Evolutionary conservation across 2,797 vertebrate species (phyloP), one percentile per base, ranked within the genome.

Genomic region (Sardinella longiceps): DNA sequence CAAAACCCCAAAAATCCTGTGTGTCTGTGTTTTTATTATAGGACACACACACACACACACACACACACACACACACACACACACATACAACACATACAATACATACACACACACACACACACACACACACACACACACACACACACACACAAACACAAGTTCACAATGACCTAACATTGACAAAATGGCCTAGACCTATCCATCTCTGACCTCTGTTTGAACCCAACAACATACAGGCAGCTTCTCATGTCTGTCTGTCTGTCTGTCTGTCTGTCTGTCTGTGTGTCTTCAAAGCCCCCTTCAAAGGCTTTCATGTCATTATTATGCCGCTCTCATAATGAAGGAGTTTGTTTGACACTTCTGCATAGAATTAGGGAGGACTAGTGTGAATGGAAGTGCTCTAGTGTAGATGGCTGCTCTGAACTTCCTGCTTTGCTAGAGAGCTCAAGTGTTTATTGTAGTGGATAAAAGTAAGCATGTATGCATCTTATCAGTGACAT

Each of bases 71-170:
- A 23, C 51, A 63, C n/a, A 83, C 25, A 81, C n/a, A 43, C 46
- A 3, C 60, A 37, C 28, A n/a, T 30, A 77, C 60, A 85, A 74
- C 84, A 82, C 45, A 81, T 6, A 80, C 20, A n/a, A 14, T n/a
- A n/a, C n/a, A 10, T 10, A 25, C 58, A n/a, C 58, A 63, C 23
- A 63, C n/a, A 63, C 51, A 56, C 51, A 56, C 58, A 45, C 23
- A 23, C 51, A 63, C n/a, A 83, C 25, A 81, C n/a, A 43, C 46
- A 3, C 60, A 37, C 28, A n/a, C 46, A 77, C 60, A 85, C 60
- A 77, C 30, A 74, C 84, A 82, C 45, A 81, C 20, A 80, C 20
- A n/a, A 14, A 80, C 81, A 83, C 56, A 85, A 10, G 4, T 10
- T 12, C 10, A 48, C 7, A 48, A 0, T 48, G 46, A 48, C 7